Percentiles rank a stretch among this genome's conserved stretches.
These are phyloP conservation scores for Acleris sparsana DNA, from an alignment of 2,888 invertebrate genomes.

Conservation along the genomic window DNA sequence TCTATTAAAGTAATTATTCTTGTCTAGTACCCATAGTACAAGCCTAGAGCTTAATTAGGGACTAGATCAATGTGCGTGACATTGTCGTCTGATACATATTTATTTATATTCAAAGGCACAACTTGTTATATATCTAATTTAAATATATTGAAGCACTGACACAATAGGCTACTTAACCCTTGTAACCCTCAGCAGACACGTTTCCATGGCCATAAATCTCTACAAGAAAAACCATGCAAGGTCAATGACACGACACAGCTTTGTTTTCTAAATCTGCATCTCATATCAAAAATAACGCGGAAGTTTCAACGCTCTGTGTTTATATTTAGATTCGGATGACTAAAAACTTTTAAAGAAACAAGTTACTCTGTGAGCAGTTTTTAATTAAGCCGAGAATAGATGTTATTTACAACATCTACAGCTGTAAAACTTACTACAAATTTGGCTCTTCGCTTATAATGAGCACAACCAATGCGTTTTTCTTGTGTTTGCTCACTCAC, in stretches of 20 bases:
- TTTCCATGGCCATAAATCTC: slow-evolving; percentile 1
- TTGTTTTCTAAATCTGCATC: slow-evolving; percentile 60
- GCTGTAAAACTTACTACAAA: slow-evolving; percentile 87
- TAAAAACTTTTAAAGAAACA: slow-evolving; percentile 47
- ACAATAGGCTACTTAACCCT: slow-evolving; percentile 22
- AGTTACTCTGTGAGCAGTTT: not conserved
- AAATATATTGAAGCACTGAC: not conserved
- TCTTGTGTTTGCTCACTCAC: slow-evolving; percentile 56
- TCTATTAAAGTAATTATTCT: too few species aligned
- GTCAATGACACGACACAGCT: slow-evolving; percentile 59
- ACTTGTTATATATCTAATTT: too few species aligned
- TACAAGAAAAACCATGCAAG: slow-evolving; percentile 38
- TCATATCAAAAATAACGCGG: slow-evolving; percentile 46
- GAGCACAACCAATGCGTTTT: slow-evolving; percentile 88
- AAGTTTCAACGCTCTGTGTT: slow-evolving; percentile 55
- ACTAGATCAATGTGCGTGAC: too few species aligned
- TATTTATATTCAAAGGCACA: too few species aligned
- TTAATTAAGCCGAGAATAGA: not conserved
- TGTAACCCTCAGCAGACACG: slow-evolving; percentile 7
- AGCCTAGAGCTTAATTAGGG: too few species aligned
- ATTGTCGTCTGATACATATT: too few species aligned
- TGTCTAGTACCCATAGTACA: too few species aligned
- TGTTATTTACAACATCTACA: too few species aligned
- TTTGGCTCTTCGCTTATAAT: slow-evolving; percentile 93
- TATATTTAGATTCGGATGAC: slow-evolving; percentile 60